Percentiles rank a stretch among this genome's conserved stretches.
phyloP scores from a whole-genome alignment of 2,797 vertebrate genomes.

The Protosalanx chinensis region DNA sequence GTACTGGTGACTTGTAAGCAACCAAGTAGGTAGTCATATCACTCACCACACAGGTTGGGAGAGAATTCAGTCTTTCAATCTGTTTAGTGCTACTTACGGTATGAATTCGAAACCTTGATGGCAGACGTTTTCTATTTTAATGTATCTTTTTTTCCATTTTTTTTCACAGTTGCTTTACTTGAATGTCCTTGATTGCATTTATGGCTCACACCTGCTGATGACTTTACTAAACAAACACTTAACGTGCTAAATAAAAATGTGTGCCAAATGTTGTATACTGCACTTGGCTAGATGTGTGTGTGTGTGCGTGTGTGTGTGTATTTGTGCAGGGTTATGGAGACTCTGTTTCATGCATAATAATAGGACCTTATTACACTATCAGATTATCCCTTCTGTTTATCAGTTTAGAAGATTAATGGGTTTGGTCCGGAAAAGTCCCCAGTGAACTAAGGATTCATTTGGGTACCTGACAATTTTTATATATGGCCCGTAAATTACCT shows the following conservation, averaged over 20 bases:
- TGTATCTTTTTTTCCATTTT: no score
- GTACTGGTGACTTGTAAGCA: no score
- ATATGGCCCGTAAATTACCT: slow-evolving; percentile 60
- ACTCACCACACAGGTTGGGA: no score
- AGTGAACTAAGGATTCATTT: slow-evolving; percentile 66
- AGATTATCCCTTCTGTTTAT: slow-evolving; percentile 60
- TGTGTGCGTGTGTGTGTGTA: slow-evolving; percentile 17
- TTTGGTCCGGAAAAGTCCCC: slow-evolving; percentile 44
- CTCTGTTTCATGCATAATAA: slow-evolving; percentile 38
- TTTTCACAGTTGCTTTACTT: no score
- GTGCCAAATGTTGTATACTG: background rate
- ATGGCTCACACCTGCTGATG: background rate
- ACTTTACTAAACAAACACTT: slow-evolving; percentile 17
- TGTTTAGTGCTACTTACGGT: no score
- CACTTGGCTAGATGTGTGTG: slow-evolving; percentile 13
- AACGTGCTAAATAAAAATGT: slow-evolving; percentile 1
- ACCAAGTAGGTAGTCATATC: no score
- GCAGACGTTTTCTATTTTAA: background rate
- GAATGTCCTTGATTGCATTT: no score
- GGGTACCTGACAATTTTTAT: slow-evolving; percentile 62
- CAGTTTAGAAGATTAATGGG: slow-evolving; percentile 64
- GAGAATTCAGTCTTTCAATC: no score
- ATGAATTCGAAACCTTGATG: background rate
- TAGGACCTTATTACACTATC: slow-evolving; percentile 58
- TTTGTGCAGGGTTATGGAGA: slow-evolving; percentile 12